phyloP scores from a whole-genome alignment of 2,113 vertebrate species.

The Nothoprocta pentlandii region DNA sequence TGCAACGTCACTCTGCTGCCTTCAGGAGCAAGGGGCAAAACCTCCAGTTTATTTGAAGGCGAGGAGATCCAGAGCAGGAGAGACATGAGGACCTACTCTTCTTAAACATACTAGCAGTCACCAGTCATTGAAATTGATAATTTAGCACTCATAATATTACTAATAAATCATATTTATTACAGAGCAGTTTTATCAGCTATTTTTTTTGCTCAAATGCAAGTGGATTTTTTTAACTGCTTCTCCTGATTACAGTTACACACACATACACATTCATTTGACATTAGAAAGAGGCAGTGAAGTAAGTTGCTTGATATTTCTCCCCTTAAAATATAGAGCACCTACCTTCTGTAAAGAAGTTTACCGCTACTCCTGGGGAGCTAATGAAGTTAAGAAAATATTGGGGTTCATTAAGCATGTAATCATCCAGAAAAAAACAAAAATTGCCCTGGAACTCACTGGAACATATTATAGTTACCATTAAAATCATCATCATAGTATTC shows the following conservation, averaged over 20 bases:
- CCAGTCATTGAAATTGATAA: background rate
- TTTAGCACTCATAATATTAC: background rate
- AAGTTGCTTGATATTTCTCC: background rate
- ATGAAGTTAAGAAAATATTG: constrained; percentile 49
- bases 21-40: background rate
- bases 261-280: background rate
- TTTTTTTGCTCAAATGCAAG: background rate
- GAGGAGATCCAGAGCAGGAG: background rate
- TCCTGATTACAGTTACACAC: background rate
- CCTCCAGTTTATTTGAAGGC: background rate
- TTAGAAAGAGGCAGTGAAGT: background rate
- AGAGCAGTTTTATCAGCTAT: background rate
- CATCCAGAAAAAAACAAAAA: constrained; percentile 71
- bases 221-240: background rate
- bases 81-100: background rate
- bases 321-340: background rate
- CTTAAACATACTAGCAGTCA: background rate
- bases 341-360: background rate
- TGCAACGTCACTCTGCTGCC: background rate
- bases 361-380: background rate
- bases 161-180: background rate
- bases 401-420: constrained; percentile 44
- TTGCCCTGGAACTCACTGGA: constrained; percentile 73
- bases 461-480: constrained; percentile 82
- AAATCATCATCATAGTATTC: constrained; percentile 83